These are phyloP conservation scores for Brachylomia viminalis DNA, from an alignment of 2,888 invertebrate species.

Conservation along the genomic window DNA sequence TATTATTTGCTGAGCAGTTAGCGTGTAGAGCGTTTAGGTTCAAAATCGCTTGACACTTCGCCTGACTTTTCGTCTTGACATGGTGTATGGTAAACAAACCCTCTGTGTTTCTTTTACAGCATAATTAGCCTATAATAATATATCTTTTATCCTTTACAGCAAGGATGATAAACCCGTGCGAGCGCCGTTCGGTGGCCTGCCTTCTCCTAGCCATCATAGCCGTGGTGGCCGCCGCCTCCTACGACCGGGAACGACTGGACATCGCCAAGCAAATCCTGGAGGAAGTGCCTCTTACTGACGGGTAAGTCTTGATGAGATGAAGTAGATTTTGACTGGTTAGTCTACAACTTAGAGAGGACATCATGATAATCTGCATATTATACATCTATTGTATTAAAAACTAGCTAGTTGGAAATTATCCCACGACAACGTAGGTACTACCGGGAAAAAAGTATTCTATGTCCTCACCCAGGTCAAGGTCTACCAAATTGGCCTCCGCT, in stretches of 20 bases:
- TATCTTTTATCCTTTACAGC: slow-evolving; percentile 69
- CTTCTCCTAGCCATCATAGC: slow-evolving; percentile 89
- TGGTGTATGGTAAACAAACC: background rate
- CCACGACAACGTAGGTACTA: no score
- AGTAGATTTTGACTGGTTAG: background rate
- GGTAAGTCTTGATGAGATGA: slow-evolving; percentile 79
- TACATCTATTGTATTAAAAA: background rate
- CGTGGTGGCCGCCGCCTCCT: slow-evolving; percentile 88
- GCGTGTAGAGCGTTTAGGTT: no score
- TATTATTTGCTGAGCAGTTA: no score
- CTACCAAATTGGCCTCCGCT: background rate
- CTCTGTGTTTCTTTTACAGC: background rate
- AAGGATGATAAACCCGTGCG: slow-evolving; percentile 82
- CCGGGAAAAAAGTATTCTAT: no score
- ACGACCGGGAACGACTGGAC: slow-evolving; percentile 90
- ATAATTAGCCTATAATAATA: background rate
- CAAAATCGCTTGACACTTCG: background rate
- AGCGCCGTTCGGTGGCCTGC: slow-evolving; percentile 81
- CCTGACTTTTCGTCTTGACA: background rate
- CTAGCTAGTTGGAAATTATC: background rate
- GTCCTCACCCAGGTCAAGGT: background rate
- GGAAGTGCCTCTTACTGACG: slow-evolving; percentile 93
- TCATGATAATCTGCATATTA: background rate
- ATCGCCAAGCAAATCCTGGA: slow-evolving; percentile 91
- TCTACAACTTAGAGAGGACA: background rate